Evolutionary conservation across 2,888 invertebrate genomes (phyloP), one percentile per base, ranked within the genome.

Genomic region (Loripinus fragilis): DNA sequence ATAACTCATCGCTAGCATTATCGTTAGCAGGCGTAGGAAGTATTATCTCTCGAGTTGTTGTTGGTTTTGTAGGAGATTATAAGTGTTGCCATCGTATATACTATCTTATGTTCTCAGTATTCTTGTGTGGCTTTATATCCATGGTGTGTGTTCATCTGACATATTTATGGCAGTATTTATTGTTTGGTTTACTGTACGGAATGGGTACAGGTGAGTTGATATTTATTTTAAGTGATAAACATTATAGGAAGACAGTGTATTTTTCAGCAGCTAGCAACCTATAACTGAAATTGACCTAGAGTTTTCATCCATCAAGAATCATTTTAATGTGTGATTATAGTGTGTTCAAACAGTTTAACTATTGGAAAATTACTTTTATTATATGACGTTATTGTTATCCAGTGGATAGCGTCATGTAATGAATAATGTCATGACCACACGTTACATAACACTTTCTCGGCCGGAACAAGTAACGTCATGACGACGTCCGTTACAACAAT

Each of bases 141-240:
- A 7, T 25, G 2, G 55, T 28, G 28, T 25, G 25, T 28, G 55
- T 55, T 28, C 30, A 55, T 28, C 17, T 55, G 5, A 55, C 55
- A 55, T 28, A 28, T 7, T 55, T 55, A 28, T 55, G 55, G 55
- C 55, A 55, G 30, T 55, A 28, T 28, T 20, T 55, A 25, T 10
- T 55, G 10, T 55, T 17, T 28, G 55, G 55, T 28, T 55, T 55
- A 28, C 30, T 55, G 23, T 55, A 25, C 17, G 55, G 55, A 23
- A 55, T 55, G 55, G 25, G 55, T 17, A 55, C 55, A 28, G 55
- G 55, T 55, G 28, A 28, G 55, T n/a, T n/a, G n/a, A n/a, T n/a
- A n/a, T n/a, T n/a, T n/a, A n/a, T n/a, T n/a, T n/a, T n/a, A n/a
- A 7, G 12, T 50, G n/a, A n/a, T 42, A 8, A 42, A 17, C 17